Evolutionary conservation across 2,113 vertebrate species (phyloP).

Genomic region (Etheostoma cragini): DNA sequence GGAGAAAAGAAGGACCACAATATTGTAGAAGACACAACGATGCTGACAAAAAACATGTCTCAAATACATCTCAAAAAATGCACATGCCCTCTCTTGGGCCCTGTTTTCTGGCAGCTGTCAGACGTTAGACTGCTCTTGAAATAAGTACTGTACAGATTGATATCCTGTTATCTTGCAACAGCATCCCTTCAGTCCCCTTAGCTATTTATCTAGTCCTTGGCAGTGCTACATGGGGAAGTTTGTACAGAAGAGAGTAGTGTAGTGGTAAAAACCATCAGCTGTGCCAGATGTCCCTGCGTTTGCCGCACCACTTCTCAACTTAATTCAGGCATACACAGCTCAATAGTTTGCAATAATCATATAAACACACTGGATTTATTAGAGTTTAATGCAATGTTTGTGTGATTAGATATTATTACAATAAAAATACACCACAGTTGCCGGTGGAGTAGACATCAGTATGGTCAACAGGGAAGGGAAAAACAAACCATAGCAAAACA

Average conservation of each 20-base stretch:
- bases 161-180: background rate
- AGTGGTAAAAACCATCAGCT: no score
- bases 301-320: no score
- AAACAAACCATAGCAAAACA: background rate
- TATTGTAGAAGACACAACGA: background rate
- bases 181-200: background rate
- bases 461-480: background rate
- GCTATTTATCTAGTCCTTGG: slow-evolving; percentile 24
- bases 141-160: slow-evolving; percentile 8
- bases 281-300: no score
- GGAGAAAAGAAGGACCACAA: background rate
- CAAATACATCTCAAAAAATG: background rate
- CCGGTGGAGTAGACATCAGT: background rate
- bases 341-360: no score
- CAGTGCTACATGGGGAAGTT: slow-evolving; percentile 1
- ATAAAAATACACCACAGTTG: no score
- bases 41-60: background rate
- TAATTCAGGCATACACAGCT: no score
- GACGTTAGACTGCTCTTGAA: slow-evolving; percentile 3
- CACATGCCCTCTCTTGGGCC: background rate
- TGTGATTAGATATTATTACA: no score
- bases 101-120: slow-evolving; percentile 16
- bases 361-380: no score
- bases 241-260: background rate
- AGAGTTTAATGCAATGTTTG: no score